Conservation (phyloP, 2,797 vertebrate genomes). For the Gallinago stenura region DNA sequence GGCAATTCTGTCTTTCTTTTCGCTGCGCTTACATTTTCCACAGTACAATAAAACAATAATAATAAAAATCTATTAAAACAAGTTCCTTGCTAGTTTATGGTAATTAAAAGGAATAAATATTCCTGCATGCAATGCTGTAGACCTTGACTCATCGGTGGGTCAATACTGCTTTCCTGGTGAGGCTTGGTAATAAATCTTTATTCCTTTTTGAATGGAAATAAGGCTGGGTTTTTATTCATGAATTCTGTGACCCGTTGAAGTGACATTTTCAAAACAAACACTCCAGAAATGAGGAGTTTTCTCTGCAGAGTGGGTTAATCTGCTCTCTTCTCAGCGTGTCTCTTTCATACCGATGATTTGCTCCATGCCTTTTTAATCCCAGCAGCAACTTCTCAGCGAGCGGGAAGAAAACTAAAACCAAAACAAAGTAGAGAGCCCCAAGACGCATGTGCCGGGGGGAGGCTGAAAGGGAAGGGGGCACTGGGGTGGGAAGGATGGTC, state of each 20-base stretch:
- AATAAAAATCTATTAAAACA: conserved; percentile 75
- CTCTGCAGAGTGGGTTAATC: conserved; percentile 51
- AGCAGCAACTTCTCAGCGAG: not conserved
- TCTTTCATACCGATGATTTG: conserved; percentile 22
- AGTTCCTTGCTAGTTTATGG: conserved; percentile 78
- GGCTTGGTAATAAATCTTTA: conserved; percentile 81
- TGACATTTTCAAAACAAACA: conserved; percentile 76
- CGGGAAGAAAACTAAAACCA: not conserved
- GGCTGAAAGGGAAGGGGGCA: not conserved
- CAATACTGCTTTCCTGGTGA: conserved; percentile 78
- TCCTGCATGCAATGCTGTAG: conserved; percentile 68
- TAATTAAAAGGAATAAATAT: conserved; percentile 85
- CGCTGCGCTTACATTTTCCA: conserved; percentile 47
- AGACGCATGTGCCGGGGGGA: not conserved
- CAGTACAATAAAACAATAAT: conserved; percentile 33
- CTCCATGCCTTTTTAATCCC: conserved; percentile 35
- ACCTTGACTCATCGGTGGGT: conserved; percentile 76
- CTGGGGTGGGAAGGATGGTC: not conserved
- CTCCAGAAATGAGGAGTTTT: conserved; percentile 68
- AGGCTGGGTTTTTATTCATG: conserved; percentile 77
- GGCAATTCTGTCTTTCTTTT: conserved; percentile 33
- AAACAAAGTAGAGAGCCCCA: not conserved
- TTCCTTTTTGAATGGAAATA: conserved; percentile 79
- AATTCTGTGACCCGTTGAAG: conserved; percentile 70
- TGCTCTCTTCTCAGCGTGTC: conserved; percentile 30